A percentile compares a stretch with the other conserved stretches of the same genome.
These are phyloP conservation scores for Cyanistes caeruleus DNA, from an alignment of 2,113 vertebrate genomes.

Conservation along the genomic window DNA sequence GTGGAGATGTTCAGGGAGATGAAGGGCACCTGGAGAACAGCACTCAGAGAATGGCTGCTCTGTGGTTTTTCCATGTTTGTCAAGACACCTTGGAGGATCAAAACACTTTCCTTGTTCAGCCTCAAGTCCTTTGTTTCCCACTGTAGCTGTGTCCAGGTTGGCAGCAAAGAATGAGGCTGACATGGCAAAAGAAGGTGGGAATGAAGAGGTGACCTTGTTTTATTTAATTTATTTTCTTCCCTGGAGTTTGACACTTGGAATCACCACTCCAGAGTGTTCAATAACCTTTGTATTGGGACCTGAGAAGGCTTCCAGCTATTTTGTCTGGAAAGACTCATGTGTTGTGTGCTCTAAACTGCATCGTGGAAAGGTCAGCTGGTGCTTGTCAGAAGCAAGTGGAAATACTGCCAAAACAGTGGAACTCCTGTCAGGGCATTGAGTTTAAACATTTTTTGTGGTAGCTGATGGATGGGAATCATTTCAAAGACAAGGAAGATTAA, in stretches of 20 bases:
- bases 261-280: not conserved
- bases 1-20: not conserved
- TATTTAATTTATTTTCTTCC: not conserved
- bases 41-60: not conserved
- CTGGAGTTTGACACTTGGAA: not conserved
- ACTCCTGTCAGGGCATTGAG: not conserved
- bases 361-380: not conserved
- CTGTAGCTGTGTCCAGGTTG: not conserved
- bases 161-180: rapidly evolving
- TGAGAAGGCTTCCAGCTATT: not conserved
- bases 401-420: not conserved
- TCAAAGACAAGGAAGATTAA: not conserved
- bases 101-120: not conserved
- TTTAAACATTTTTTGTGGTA: not conserved
- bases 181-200: not conserved
- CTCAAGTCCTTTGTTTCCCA: not conserved
- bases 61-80: not conserved
- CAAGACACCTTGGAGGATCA: not conserved
- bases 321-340: not conserved
- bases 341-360: not conserved
- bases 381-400: not conserved
- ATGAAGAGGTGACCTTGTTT: not conserved
- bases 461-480: not conserved
- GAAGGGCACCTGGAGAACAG: not conserved
- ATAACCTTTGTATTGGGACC: not conserved